A percentile compares a stretch with the other conserved stretches of the same genome.
Evolutionary conservation across 1,140 invertebrate genomes (phyloP).

Genomic region (Sarcophaga peregrina): DNA sequence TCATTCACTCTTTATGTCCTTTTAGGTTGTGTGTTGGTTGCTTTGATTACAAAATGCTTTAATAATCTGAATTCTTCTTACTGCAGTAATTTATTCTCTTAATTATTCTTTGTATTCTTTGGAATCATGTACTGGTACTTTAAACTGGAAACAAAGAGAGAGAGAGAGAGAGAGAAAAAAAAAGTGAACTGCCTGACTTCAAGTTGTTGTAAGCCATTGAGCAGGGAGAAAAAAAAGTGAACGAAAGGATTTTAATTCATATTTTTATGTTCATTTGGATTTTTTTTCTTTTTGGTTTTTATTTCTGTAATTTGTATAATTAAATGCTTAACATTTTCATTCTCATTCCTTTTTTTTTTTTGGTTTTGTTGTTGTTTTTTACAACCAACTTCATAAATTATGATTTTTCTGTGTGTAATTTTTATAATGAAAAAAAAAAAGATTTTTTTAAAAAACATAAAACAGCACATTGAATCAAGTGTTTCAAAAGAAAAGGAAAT

Average conservation of each 20-base stretch:
- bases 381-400: constrained; percentile 5
- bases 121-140: not conserved
- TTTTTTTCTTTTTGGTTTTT: too few relatives aligned
- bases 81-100: not conserved
- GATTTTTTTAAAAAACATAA: too few relatives aligned
- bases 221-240: too few relatives aligned
- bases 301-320: constrained; percentile 13
- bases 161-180: too few relatives aligned
- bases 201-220: not conserved
- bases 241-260: too few relatives aligned
- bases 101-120: not conserved
- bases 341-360: too few relatives aligned
- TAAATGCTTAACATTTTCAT: not conserved
- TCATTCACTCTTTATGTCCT: too few relatives aligned
- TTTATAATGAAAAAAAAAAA: too few relatives aligned
- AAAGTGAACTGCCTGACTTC: not conserved
- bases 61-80: not conserved
- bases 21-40: too few relatives aligned
- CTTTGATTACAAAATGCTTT: not conserved
- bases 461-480: not conserved
- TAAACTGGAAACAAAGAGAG: too few relatives aligned
- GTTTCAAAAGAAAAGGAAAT: not conserved
- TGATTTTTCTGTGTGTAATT: not conserved
- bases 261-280: too few relatives aligned
- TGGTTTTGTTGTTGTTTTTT: not conserved